phyloP scores from a whole-genome alignment of 2,888 invertebrate species.

The Slavum lentiscoides region DNA sequence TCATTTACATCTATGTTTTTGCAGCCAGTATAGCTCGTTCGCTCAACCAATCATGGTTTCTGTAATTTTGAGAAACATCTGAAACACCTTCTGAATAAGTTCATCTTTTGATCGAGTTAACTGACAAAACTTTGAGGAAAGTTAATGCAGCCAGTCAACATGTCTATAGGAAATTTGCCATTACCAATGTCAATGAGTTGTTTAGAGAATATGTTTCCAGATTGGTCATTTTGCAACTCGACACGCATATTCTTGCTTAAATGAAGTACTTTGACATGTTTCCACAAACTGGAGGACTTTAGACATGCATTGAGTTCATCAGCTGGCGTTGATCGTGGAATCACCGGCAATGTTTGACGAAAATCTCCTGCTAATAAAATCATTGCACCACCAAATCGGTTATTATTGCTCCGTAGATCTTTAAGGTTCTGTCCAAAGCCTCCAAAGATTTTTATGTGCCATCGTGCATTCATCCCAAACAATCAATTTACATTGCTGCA shows the following conservation, averaged over 20 bases:
- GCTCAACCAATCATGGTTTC: no score
- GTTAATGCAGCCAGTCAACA: slow-evolving; percentile 57
- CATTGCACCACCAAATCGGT: no score
- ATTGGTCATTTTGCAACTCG: slow-evolving; percentile 29
- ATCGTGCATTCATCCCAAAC: slow-evolving; percentile 59
- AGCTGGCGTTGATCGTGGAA: slow-evolving; percentile 52
- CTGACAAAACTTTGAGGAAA: slow-evolving; percentile 57
- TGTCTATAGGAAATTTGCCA: slow-evolving; percentile 55
- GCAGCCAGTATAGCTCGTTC: no score
- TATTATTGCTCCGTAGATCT: no score
- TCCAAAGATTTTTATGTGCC: slow-evolving; percentile 59
- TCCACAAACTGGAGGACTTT: slow-evolving; percentile 51
- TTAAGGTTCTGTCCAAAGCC: no score
- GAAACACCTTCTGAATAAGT: no score
- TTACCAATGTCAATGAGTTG: slow-evolving; percentile 24
- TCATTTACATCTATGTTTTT: no score
- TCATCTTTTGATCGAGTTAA: no score
- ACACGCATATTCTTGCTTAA: slow-evolving; percentile 42
- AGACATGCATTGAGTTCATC: slow-evolving; percentile 51
- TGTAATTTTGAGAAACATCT: no score
- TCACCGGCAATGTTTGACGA: slow-evolving; percentile 52
- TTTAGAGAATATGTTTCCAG: slow-evolving; percentile 24
- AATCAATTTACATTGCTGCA: slow-evolving; percentile 56
- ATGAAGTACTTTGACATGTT: slow-evolving; percentile 54
- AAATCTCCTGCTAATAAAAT: slow-evolving; percentile 23